Base-by-base conservation (phyloP, 2,888 invertebrate species). In the Dynastes tityus region DNA sequence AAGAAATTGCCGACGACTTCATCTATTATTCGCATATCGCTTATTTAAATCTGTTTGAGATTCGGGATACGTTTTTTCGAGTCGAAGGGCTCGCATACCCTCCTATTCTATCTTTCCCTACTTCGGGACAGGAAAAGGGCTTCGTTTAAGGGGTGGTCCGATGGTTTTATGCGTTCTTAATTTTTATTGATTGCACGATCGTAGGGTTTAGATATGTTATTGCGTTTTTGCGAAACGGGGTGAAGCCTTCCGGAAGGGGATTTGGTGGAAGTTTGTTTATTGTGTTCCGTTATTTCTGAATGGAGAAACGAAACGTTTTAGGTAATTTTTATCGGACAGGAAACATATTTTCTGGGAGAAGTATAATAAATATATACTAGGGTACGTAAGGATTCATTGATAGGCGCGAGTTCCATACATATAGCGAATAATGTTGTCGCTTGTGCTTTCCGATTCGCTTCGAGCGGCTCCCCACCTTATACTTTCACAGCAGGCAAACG, bases 21-120 rank as follows among this genome's bases (percentile, higher is more conserved):
- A 76, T 76, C 70, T 71, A 71, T 77, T 77, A 77, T 77, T 71
- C 70, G 71, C 71, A 22, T 22, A 70, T 77, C 70, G 71, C 58
- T 70, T 16, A 77, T 77, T 77, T 70, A 40, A 77, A 77, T 70
- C 70, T 77, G 29, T 51, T 77, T 51, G 77, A 71, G 58, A 55
- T 16, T 58, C 71, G 27, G 9, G 40, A 70, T 71, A 29, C 16
- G 22, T 49, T 45, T 67, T 9, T 16, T 13, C n/a, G 16, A 16
- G 16, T 40, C 61, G 27, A 22, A 22, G 29, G 40, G 22, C 49
- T 16, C 51, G 27, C 51, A 27, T 29, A 49, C 51, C 27, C 68
- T 11, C 55, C n/a, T 16, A 16, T 55, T 55, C 55, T 55, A 55
- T n/a, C 8, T 13, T 55, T 16, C 55, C 13, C 2, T 55, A 55